A percentile compares a stretch with the other conserved stretches of the same genome.
Conservation (phyloP, 2,888 invertebrate genomes). For the Stenichneumon culpator region DNA sequence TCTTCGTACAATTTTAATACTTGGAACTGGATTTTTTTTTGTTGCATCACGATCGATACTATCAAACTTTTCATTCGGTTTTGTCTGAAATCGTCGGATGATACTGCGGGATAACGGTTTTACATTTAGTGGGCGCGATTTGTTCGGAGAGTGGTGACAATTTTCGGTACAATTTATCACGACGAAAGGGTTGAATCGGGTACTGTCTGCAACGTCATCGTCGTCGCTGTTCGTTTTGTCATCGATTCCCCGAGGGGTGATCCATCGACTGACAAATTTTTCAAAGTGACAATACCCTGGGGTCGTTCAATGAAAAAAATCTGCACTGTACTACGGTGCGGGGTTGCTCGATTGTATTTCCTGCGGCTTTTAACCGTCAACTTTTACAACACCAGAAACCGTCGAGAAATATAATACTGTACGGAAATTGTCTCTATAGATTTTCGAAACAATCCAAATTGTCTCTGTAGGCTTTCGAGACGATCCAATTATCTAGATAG, state of each 20-base stretch:
- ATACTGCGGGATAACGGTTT: background rate
- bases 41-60: background rate
- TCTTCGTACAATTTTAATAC: too few species aligned
- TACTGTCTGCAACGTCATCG: slow-evolving; percentile 38
- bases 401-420: background rate
- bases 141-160: too few species aligned
- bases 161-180: background rate
- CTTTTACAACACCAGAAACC: background rate
- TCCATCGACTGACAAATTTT: slow-evolving; percentile 65
- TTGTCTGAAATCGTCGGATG: background rate
- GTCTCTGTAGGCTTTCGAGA: too few species aligned
- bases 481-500: background rate
- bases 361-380: too few species aligned
- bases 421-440: background rate
- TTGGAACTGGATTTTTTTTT: background rate
- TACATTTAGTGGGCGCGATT: background rate
- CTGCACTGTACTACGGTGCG: background rate
- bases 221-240: background rate
- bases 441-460: background rate
- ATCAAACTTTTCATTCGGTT: background rate
- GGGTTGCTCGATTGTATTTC: too few species aligned
- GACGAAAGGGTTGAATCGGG: slow-evolving; percentile 19
- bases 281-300: slow-evolving; percentile 4
- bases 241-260: slow-evolving; percentile 56
- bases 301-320: background rate